Percentiles rank a stretch among this genome's conserved stretches.
phyloP scores from a whole-genome alignment of 2,888 invertebrate species.

The Caprella mutica region DNA sequence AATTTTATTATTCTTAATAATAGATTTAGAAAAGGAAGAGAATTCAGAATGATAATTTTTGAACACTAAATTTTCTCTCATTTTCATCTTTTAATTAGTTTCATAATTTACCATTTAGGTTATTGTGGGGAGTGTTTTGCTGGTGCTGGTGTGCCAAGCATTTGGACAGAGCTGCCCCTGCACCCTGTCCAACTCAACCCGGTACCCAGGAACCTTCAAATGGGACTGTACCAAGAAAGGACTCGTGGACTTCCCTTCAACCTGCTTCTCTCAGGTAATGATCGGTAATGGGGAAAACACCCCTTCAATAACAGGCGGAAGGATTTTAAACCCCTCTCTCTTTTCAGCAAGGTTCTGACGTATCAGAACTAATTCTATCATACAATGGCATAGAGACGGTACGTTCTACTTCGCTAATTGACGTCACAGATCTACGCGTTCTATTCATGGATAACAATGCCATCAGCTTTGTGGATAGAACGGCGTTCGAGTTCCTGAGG shows the following conservation, averaged over 20 bases:
- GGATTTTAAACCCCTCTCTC: not conserved
- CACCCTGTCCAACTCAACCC: not conserved
- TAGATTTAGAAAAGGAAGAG: too few species aligned
- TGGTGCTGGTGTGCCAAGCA: not conserved
- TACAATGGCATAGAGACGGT: not conserved
- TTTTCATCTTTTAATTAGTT: too few species aligned
- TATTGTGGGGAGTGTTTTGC: too few species aligned
- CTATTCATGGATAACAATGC: not conserved
- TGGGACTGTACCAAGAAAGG: not conserved
- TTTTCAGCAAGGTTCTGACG: not conserved
- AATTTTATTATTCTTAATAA: too few species aligned
- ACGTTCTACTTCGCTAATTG: not conserved
- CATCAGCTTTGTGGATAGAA: not conserved
- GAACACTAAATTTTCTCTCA: too few species aligned
- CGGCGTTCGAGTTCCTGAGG: conserved; percentile 6
- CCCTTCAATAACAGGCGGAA: not conserved
- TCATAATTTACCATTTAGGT: too few species aligned
- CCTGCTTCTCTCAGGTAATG: not conserved
- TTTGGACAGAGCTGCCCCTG: not conserved
- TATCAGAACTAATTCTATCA: not conserved
- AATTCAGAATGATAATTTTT: too few species aligned
- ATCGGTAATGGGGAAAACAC: too few species aligned
- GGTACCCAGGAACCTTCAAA: not conserved
- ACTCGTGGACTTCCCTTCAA: not conserved
- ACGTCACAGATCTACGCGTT: not conserved